Evolutionary conservation across 2,797 vertebrate species (phyloP).

Genomic region (Vultur gryphus): DNA sequence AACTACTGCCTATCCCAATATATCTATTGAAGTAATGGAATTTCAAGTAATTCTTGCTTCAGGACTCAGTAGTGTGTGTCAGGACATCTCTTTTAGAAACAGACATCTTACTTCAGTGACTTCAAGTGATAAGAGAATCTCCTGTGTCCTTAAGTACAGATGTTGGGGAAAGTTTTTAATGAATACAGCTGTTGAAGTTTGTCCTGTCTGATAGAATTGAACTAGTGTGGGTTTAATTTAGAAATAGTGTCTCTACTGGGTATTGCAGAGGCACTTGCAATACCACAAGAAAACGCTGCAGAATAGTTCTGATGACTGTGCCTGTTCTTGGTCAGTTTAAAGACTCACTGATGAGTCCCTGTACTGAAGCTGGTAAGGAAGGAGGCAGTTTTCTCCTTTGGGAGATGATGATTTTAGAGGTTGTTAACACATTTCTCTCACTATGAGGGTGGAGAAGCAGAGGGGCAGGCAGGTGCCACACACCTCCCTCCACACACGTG

Average conservation of each 20-base stretch:
- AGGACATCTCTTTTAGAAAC: background rate
- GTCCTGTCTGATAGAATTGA: background rate
- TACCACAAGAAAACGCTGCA: background rate
- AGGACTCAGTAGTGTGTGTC: background rate
- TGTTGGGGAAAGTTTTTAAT: background rate
- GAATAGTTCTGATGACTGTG: background rate
- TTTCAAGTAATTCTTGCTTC: background rate
- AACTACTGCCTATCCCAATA: background rate
- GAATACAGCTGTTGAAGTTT: background rate
- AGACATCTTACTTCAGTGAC: background rate
- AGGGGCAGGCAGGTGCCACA: background rate
- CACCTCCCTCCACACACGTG: rapidly evolving
- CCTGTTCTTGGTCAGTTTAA: background rate
- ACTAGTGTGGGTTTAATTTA: background rate
- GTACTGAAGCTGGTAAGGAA: background rate
- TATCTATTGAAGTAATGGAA: background rate
- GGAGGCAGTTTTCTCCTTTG: background rate
- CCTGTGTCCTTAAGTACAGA: background rate
- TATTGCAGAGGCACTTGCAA: background rate
- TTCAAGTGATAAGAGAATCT: background rate
- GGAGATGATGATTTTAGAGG: background rate
- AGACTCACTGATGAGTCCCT: background rate
- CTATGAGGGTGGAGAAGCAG: background rate
- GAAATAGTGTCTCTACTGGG: background rate
- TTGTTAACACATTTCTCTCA: background rate